phyloP scores from a whole-genome alignment of 1,140 invertebrate genomes.

The Acromyrmex heyeri region DNA sequence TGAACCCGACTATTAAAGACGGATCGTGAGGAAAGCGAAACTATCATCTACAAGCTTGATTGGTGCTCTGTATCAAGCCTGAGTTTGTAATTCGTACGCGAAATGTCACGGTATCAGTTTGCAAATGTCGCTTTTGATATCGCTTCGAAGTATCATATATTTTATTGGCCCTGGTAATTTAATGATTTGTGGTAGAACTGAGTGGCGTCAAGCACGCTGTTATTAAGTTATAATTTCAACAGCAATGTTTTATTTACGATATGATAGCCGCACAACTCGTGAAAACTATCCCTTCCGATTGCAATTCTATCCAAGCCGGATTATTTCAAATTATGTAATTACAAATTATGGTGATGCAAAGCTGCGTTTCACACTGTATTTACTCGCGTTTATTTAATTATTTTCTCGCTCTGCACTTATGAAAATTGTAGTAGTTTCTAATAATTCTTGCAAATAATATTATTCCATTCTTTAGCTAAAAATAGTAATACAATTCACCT shows the following conservation, averaged over 20 bases:
- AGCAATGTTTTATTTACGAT: slow-evolving; percentile 7
- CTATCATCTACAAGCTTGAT: slow-evolving; percentile 23
- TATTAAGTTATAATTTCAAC: slow-evolving; percentile 31
- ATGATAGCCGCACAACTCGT: neutral
- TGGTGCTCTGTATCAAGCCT: slow-evolving; percentile 32
- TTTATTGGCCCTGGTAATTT: slow-evolving; percentile 15
- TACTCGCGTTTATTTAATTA: slow-evolving; percentile 44
- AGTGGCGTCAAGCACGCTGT: neutral
- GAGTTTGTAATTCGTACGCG: slow-evolving; percentile 38
- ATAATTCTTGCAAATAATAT: neutral
- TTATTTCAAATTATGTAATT: slow-evolving; percentile 52
- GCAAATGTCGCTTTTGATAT: slow-evolving; percentile 16
- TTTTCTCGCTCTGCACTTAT: neutral
- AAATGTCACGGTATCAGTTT: slow-evolving; percentile 33
- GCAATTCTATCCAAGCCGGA: slow-evolving; percentile 45
- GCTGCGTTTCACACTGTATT: slow-evolving; percentile 4
- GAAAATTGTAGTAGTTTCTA: slow-evolving; percentile 13
- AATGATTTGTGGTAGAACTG: slow-evolving; percentile 18
- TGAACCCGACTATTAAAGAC: slow-evolving; percentile 47
- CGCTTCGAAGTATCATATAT: neutral
- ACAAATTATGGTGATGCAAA: slow-evolving; percentile 37
- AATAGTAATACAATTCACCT: neutral
- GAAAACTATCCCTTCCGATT: slow-evolving; percentile 45
- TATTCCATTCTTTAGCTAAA: neutral
- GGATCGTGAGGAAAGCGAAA: slow-evolving; percentile 34